Base-by-base conservation (phyloP, 2,113 vertebrate species). In the Anthoscopus minutus region DNA sequence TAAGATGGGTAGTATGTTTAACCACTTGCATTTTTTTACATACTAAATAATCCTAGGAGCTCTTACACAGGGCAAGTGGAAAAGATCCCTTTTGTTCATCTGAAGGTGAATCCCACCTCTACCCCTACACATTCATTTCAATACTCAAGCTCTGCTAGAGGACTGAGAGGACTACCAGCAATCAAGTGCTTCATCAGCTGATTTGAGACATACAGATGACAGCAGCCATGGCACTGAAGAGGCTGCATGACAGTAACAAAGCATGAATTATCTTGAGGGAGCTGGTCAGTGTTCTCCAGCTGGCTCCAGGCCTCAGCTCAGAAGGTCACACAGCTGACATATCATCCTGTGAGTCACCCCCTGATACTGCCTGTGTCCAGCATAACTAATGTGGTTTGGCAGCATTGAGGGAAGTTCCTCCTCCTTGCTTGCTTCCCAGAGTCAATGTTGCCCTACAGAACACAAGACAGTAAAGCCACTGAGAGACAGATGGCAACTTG, bases 301-400 rank as follows among this genome's bases (percentile, higher is more conserved):
- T 84, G 88, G 86, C 89, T 74, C 40, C 8, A 11, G 70, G 92
- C 70, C 73, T 61, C 70, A 50, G 74, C 78, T 83, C 67, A 37
- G 87, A 93, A 95, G 72, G 91, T 96, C 91, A 93, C 72, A 58
- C 48, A 84, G 81, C 81, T 92, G 89, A 91, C 84, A 66, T 31
- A 86, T 74, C 70, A 60, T 53, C 73, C 76, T 40, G 31, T 91
- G 88, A 94, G 84, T 91, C 93, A 96, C 15, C 6, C 35, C 35
- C 58, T 15, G n/a, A 72, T 58, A 40, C 38, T 65, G 70, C 37
- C 8, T 54, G 45, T 56, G n/a, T 69, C 82, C 62, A 2, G 31
- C 64, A 65, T 67, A 64, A 78, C 30, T 89, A 83, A 25, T 15
- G 57, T 67, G 60, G 16, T 44, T 94, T 88, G 87, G 85, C 80